phyloP scores from a whole-genome alignment of 2,113 vertebrate genomes.

The Psammodynastes pulverulentus region DNA sequence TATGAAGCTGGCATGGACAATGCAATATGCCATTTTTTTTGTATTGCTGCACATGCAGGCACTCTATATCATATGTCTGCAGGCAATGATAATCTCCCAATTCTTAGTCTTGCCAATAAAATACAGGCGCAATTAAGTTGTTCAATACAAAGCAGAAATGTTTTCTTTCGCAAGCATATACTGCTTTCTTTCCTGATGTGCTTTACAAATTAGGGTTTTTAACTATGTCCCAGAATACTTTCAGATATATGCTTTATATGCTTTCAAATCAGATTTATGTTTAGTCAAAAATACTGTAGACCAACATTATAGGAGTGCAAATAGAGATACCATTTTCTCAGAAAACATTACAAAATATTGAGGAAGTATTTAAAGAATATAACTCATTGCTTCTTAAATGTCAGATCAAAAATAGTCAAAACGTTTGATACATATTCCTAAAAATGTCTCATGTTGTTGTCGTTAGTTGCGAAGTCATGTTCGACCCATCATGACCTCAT shows the following conservation, averaged over 20 bases:
- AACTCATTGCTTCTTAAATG: neutral
- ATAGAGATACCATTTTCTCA: neutral
- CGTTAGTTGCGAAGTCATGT: no score
- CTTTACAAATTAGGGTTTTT: constrained; percentile 5
- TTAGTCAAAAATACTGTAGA: neutral
- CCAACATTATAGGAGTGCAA: neutral
- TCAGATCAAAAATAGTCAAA: neutral
- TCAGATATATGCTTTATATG: neutral
- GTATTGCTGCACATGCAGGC: neutral
- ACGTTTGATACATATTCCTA: neutral
- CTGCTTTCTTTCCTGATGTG: neutral
- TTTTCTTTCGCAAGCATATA: neutral
- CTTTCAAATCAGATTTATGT: neutral
- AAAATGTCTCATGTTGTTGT: neutral
- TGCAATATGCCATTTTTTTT: constrained; percentile 4
- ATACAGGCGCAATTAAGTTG: neutral
- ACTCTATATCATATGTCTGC: fast-evolving
- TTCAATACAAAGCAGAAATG: neutral
- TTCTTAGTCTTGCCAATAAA: neutral
- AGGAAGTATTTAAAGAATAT: neutral
- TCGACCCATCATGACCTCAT: no score
- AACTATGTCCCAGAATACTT: neutral
- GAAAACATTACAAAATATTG: neutral
- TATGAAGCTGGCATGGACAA: neutral
- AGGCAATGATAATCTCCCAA: constrained; percentile 8